Evolutionary conservation across 2,113 vertebrate genomes (phyloP).

Genomic region (Astatoreochromis straeleni): DNA sequence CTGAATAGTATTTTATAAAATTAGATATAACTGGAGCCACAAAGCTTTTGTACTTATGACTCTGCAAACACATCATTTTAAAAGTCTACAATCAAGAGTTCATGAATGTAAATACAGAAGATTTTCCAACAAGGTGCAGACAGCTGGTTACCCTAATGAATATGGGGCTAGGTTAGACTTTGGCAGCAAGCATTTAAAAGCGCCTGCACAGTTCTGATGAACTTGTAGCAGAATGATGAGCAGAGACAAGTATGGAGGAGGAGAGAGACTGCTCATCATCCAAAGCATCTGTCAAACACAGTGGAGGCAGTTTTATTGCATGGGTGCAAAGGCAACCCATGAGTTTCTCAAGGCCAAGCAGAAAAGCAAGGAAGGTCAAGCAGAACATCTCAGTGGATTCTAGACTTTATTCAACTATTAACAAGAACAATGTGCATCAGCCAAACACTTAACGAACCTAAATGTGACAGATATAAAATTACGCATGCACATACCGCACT

Average conservation of each 20-base stretch:
- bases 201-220: neutral
- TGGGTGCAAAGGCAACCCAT: neutral
- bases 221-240: neutral
- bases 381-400: neutral
- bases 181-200: neutral
- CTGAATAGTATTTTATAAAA: neutral
- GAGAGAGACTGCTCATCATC: neutral
- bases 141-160: neutral
- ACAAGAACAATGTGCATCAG: neutral
- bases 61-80: neutral
- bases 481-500: neutral
- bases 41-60: neutral
- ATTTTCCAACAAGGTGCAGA: neutral
- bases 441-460: neutral
- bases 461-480: neutral
- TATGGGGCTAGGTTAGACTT: neutral
- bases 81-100: neutral
- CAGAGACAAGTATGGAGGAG: neutral
- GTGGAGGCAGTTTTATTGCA: neutral
- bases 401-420: neutral
- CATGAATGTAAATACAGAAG: neutral
- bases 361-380: neutral
- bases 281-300: neutral
- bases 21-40: neutral
- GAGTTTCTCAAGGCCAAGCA: neutral